Evolutionary conservation across 2,113 vertebrate genomes (phyloP).

Genomic region (Notarius quadriscutis): DNA sequence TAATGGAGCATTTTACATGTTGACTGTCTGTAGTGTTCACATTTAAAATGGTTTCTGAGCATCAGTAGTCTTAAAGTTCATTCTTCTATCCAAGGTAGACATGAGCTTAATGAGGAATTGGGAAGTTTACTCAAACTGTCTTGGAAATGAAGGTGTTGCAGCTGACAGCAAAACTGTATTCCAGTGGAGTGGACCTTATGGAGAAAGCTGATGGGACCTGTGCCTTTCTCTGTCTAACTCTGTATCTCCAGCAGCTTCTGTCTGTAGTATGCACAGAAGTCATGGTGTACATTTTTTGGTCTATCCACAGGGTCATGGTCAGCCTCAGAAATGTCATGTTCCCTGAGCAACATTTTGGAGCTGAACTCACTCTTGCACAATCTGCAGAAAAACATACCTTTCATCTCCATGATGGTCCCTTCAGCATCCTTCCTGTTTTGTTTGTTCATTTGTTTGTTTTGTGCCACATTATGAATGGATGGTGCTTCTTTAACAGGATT

Average conservation of each 20-base stretch:
- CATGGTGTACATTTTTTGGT: not conserved
- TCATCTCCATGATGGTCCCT: not conserved
- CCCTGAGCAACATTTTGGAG: not conserved
- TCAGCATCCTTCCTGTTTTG: not conserved
- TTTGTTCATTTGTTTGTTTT: not conserved
- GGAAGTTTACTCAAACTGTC: not conserved
- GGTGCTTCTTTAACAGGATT: not conserved
- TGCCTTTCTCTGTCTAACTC: not conserved
- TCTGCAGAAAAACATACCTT: not conserved
- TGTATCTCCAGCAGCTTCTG: not conserved
- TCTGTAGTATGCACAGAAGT: not conserved
- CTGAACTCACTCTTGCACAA: not conserved
- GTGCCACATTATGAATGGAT: not conserved
- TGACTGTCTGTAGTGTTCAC: not conserved
- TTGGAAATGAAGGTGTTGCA: not conserved
- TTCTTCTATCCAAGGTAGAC: not conserved
- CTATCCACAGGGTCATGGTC: not conserved
- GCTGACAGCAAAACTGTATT: conserved; percentile 5
- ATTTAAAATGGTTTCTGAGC: not conserved
- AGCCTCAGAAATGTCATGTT: not conserved
- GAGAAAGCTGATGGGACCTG: not conserved
- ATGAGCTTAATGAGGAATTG: not conserved
- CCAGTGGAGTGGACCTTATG: not conserved
- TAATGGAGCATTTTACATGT: too few relatives aligned
- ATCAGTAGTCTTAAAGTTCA: not conserved